Evolutionary conservation across 2,888 invertebrate species (phyloP), one percentile per base, ranked within the genome.

Genomic region (Nomada ferruginata): DNA sequence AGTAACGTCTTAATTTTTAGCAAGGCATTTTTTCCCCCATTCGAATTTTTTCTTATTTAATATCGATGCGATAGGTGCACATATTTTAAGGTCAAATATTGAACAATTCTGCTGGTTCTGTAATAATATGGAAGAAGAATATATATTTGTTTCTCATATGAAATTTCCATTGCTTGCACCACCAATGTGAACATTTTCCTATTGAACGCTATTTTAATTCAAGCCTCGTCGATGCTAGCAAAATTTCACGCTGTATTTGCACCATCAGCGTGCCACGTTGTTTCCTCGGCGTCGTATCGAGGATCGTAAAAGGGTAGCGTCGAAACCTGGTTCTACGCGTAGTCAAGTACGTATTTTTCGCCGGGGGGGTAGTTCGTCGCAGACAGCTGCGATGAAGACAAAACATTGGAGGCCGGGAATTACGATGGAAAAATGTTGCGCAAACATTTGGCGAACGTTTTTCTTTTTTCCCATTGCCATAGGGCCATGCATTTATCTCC

Each of bases 401-500:
- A 86, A 90, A 90, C 88, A 89, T 89, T 90, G 85, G 79, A 69
- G 64, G 64, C 71, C 72, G 75, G 69, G 77, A 84, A 87, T 88
- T 85, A 82, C 83, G 75, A 73, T 57, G 79, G 65, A 80, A 75
- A 85, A 90, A 87, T 89, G 84, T 84, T 72, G 71, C 59, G 76
- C 86, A 88, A 89, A 90, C 87, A 90, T 88, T 89, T 89, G 80
- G 68, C 36, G 44, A 75, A 68, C 79, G 77, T 82, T 85, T 72
- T 68, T 60, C 53, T 20, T 50, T 26, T 15, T 36, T 36, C 1
- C 36, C 15, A 47, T 47, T 47, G 47, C 15, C 47, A 13, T 15
- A 36, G 36, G 52, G 26, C 15, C 29, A 10, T 64, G 72, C 44
- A 59, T 52, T 47, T 47, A 23, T 15, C 29, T 23, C 20, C 36